Base-by-base conservation (phyloP, 2,113 vertebrate genomes). In the Chauna torquata region DNA sequence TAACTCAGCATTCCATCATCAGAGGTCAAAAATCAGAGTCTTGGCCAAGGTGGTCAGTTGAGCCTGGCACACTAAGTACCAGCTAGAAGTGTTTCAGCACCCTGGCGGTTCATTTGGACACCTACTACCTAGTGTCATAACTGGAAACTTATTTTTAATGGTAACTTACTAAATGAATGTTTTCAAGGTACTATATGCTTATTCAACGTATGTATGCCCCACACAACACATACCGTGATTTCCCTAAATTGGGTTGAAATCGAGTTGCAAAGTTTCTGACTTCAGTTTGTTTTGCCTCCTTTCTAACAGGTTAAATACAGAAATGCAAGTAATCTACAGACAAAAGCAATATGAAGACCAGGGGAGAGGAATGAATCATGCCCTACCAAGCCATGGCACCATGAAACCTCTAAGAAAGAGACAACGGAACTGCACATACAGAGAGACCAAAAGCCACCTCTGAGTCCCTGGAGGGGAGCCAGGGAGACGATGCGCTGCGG, bases 131-230 rank as follows among this genome's bases (percentile, higher is more conserved):
- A 18, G 15, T 12, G 6, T 2, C 40, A 6, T 22, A n/a, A 27
- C 5, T n/a, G 15, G 22, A 17, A 91, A 16, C 3, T 30, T 70
- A 5, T 19, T 86, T 78, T 52, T 49, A 64, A 59, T 11, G 6
- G 5, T 17, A 69, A 50, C 32, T 65, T 52, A 45, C 19, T 59
- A 64, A 71, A 84, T 3, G 8, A 7, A 3, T 1, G 0, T 25
- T 84, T 40, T n/a, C 69, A 86, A 11, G 0, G 1, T 27, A 11
- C 4, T 34, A 5, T 16, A 1, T 38, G 34, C 61, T 65, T 7
- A 71, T 55, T 64, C 45, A 57, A 92, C 81, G 22, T 22, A 59
- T 17, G 5, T 11, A 78, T 80, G 49, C 50, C 42, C 36, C 71
- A 44, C n/a, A 75, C 40, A 88, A 58, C 8, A 38, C 2, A 1